Conservation (phyloP, 1,140 invertebrate species). For the Bradysia coprophila region DNA sequence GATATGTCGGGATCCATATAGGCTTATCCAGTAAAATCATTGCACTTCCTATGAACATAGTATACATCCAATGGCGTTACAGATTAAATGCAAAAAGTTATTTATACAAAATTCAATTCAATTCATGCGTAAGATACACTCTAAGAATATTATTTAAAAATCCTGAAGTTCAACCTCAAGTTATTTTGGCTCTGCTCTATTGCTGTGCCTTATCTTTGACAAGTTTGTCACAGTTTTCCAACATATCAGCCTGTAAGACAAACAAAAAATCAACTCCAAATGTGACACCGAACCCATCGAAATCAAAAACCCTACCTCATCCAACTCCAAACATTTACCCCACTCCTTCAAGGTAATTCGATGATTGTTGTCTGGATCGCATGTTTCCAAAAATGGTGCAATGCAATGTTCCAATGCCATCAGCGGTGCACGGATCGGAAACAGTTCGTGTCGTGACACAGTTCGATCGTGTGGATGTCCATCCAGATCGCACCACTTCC, state of each 20-base stretch:
- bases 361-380: conserved; percentile 62
- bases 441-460: conserved; percentile 83
- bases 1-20: too few relatives aligned
- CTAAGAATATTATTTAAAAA: too few relatives aligned
- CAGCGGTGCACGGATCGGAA: conserved; percentile 81
- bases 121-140: too few relatives aligned
- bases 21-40: too few relatives aligned
- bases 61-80: too few relatives aligned
- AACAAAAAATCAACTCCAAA: neutral
- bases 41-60: too few relatives aligned
- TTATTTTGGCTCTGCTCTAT: too few relatives aligned
- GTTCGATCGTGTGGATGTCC: conserved; percentile 62
- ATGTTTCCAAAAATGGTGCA: conserved; percentile 80
- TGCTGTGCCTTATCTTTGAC: conserved; percentile 7
- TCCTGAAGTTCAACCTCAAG: too few relatives aligned
- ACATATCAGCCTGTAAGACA: conserved; percentile 12
- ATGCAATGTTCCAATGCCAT: conserved; percentile 87
- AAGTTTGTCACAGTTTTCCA: conserved; percentile 19
- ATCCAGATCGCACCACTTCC: conserved; percentile 95
- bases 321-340: conserved; percentile 76
- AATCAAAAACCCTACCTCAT: conserved; percentile 32
- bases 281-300: neutral
- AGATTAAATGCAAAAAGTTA: too few relatives aligned
- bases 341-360: conserved; percentile 77
- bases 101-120: too few relatives aligned